phyloP scores from a whole-genome alignment of 2,797 vertebrate genomes.

The Buphagus erythrorhynchus region DNA sequence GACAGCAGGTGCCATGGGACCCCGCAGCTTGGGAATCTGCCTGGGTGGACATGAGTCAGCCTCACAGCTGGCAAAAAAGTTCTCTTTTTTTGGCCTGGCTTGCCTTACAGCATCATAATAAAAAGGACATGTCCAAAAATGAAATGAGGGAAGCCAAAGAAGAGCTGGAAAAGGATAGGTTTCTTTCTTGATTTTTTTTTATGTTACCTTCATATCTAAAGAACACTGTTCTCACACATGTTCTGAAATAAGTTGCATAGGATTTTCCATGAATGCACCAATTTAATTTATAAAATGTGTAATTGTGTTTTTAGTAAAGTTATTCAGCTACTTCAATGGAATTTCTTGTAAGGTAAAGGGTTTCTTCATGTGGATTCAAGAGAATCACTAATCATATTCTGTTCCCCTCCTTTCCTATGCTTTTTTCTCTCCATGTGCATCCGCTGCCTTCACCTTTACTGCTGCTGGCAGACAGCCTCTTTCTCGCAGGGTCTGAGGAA shows the following conservation, averaged over 20 bases:
- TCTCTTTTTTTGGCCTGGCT: not conserved
- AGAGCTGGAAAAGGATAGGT: not conserved
- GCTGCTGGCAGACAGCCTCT: slow-evolving; percentile 49
- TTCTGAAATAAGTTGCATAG: not conserved
- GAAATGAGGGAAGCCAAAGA: not conserved
- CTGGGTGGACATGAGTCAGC: not conserved
- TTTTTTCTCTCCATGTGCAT: not conserved
- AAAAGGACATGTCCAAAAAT: not conserved
- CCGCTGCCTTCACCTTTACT: slow-evolving; percentile 41
- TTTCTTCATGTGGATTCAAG: not conserved
- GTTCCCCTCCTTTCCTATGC: slow-evolving; percentile 34
- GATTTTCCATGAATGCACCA: not conserved
- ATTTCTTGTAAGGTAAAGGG: not conserved
- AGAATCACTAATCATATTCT: not conserved
- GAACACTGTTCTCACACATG: not conserved
- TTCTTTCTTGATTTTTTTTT: not conserved
- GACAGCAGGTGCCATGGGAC: not conserved
- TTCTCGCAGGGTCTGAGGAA: slow-evolving; percentile 37
- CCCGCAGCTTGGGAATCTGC: not conserved
- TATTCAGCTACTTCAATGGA: not conserved
- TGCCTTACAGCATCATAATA: not conserved
- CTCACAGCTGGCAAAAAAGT: not conserved
- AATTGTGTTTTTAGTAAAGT: not conserved
- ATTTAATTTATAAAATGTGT: not conserved
- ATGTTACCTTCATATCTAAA: not conserved